These are phyloP conservation scores for Abrostola tripartita DNA, from an alignment of 2,888 invertebrate species.

Conservation along the genomic window DNA sequence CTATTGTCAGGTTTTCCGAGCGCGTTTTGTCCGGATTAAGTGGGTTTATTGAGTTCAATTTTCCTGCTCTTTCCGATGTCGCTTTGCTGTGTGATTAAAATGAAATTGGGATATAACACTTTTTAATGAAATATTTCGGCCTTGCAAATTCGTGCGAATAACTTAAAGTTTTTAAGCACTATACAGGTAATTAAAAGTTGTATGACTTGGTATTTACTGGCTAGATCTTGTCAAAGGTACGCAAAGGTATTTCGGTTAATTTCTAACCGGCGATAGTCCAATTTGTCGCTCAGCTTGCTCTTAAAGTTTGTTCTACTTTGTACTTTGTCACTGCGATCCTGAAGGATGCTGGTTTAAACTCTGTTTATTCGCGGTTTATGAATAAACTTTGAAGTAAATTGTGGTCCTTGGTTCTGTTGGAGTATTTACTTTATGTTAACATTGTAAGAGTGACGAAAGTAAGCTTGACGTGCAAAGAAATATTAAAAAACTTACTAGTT, in stretches of 20 bases:
- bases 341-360: conserved; percentile 60
- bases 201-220: conserved; percentile 48
- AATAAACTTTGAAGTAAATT: conserved; percentile 66
- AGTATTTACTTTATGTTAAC: conserved; percentile 50
- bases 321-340: conserved; percentile 30
- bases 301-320: conserved; percentile 55
- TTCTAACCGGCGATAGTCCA: conserved; percentile 53
- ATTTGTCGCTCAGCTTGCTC: conserved; percentile 63
- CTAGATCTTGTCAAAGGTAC: conserved; percentile 45
- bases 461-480: conserved; percentile 13
- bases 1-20: conserved; percentile 41
- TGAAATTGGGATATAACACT: background rate
- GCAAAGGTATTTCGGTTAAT: conserved; percentile 53
- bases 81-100: conserved; percentile 2
- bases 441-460: conserved; percentile 14
- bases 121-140: conserved; percentile 1
- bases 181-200: conserved; percentile 44
- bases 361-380: conserved; percentile 66
- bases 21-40: conserved; percentile 38
- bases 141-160: background rate
- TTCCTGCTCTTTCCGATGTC: conserved; percentile 24
- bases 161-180: conserved; percentile 23
- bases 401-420: conserved; percentile 44
- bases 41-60: conserved; percentile 42
- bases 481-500: background rate